Evolutionary conservation across 1,140 invertebrate genomes (phyloP).

Genomic region (Dysdera silvatica): DNA sequence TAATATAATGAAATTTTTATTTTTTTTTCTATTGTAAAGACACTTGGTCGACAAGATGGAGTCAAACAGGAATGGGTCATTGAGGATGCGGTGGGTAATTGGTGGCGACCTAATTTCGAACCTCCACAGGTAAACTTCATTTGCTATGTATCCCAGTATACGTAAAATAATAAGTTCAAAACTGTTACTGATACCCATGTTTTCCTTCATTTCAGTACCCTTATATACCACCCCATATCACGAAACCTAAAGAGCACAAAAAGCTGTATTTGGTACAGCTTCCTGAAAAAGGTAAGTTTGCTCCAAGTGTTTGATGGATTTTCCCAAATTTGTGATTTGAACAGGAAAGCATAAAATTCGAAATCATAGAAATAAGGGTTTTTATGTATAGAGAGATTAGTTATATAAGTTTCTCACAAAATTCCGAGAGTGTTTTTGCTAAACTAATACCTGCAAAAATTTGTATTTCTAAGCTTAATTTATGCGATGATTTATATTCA

Average conservation of each 20-base stretch:
- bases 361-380: too few relatives aligned
- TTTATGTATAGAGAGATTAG: too few relatives aligned
- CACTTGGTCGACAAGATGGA: constrained; percentile 91
- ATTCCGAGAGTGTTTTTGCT: too few relatives aligned
- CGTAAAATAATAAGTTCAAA: too few relatives aligned
- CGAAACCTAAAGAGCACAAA: constrained; percentile 98
- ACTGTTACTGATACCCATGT: constrained; percentile 7
- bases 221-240: constrained; percentile 97
- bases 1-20: not conserved
- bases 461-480: too few relatives aligned
- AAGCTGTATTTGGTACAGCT: constrained; percentile 95
- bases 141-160: too few relatives aligned
- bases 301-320: too few relatives aligned
- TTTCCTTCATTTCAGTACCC: constrained; percentile 62
- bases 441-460: too few relatives aligned
- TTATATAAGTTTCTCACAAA: too few relatives aligned
- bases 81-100: constrained; percentile 97
- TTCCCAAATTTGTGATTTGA: too few relatives aligned
- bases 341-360: too few relatives aligned
- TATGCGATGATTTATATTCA: too few relatives aligned
- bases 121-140: constrained; percentile 83
- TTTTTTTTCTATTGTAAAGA: constrained; percentile 51
- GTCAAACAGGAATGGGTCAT: constrained; percentile 95
- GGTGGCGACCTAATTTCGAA: constrained; percentile 99
- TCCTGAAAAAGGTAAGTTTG: constrained; percentile 90